Conservation (phyloP, 2,888 invertebrate species). For the Neria commutata region DNA sequence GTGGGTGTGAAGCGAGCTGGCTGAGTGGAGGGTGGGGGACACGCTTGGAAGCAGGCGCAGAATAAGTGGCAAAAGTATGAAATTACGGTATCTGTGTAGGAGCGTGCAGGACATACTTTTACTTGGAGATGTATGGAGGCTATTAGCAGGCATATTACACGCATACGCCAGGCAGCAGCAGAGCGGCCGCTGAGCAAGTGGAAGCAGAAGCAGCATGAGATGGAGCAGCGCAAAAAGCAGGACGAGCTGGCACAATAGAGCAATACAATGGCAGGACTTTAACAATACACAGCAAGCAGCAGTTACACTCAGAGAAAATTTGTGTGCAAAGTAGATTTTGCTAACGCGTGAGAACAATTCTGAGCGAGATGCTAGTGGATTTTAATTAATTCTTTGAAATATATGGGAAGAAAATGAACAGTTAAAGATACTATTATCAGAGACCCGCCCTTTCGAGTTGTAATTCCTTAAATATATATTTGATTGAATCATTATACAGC, state of each 20-base stretch:
- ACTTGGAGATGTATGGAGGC: constrained; percentile 35
- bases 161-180: constrained; percentile 22
- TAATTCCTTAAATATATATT: too few relatives aligned
- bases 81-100: not conserved
- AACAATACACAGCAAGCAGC: constrained; percentile 7
- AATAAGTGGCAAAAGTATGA: not conserved
- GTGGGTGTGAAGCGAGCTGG: too few relatives aligned
- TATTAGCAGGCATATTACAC: constrained; percentile 55
- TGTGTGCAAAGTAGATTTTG: constrained; percentile 39
- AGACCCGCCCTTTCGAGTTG: too few relatives aligned
- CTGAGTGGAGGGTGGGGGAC: too few relatives aligned
- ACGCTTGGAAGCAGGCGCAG: too few relatives aligned
- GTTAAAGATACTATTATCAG: too few relatives aligned
- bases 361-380: too few relatives aligned
- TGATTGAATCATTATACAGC: too few relatives aligned
- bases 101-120: not conserved
- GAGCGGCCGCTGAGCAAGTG: not conserved
- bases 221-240: not conserved
- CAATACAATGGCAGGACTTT: constrained; percentile 32
- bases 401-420: too few relatives aligned
- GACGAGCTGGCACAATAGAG: constrained; percentile 38
- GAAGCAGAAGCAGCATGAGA: not conserved
- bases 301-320: not conserved
- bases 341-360: too few relatives aligned
- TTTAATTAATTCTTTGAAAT: too few relatives aligned